Conservation (phyloP, 2,113 vertebrate genomes). For the Nettapus auritus region DNA sequence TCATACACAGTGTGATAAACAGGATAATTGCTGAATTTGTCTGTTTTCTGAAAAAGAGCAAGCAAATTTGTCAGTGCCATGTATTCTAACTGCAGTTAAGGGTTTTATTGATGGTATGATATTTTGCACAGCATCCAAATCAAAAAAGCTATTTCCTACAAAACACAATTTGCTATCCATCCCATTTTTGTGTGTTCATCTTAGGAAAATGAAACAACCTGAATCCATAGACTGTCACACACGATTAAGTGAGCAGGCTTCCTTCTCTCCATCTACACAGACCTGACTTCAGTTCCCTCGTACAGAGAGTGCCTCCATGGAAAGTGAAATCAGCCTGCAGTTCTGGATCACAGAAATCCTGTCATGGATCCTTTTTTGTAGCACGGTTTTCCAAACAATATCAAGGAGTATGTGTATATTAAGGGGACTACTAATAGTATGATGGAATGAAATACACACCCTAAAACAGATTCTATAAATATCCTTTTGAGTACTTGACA, state of each 20-base stretch:
- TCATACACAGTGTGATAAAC: conserved; percentile 95
- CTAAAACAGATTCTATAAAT: background rate
- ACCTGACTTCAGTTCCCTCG: background rate
- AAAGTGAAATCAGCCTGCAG: background rate
- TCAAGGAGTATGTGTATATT: background rate
- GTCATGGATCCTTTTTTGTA: background rate
- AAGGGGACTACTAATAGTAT: background rate
- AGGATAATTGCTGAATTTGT: conserved; percentile 92
- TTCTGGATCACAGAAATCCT: background rate
- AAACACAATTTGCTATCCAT: background rate
- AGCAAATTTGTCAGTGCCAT: conserved; percentile 28
- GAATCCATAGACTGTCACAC: background rate
- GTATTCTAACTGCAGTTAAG: background rate
- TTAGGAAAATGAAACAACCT: background rate
- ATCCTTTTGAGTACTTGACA: background rate
- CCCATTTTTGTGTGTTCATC: background rate
- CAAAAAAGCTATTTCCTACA: background rate
- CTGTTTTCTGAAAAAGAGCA: conserved; percentile 82
- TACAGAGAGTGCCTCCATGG: background rate
- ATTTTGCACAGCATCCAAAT: background rate
- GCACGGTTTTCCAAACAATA: background rate
- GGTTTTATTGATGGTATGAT: background rate
- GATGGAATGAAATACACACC: background rate
- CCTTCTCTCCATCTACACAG: background rate
- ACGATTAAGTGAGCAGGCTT: background rate